phyloP scores from a whole-genome alignment of 2,797 vertebrate genomes.

The Macrochelys suwanniensis region DNA sequence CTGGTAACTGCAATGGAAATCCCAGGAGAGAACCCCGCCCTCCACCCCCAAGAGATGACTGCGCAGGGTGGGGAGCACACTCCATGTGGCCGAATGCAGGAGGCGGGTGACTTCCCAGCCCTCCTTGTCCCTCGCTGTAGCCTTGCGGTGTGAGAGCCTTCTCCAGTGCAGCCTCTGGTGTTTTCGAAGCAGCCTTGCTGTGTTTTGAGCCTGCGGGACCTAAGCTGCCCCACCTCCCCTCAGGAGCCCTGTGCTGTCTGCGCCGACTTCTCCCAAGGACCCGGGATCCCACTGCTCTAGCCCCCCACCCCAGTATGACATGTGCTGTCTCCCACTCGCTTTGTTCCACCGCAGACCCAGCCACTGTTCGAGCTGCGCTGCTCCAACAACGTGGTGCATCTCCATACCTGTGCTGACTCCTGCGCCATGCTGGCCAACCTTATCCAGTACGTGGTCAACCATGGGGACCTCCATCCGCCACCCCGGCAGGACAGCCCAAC shows the following conservation, averaged over 20 bases:
- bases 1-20: background rate
- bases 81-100: background rate
- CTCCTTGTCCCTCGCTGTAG: background rate
- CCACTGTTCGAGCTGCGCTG: constrained; percentile 94
- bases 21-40: background rate
- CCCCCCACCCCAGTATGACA: background rate
- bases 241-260: background rate
- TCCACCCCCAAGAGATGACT: background rate
- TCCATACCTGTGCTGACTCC: constrained; percentile 94
- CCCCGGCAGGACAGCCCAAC: constrained; percentile 89
- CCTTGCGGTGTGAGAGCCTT: background rate
- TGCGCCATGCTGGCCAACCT: constrained; percentile 91
- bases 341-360: constrained; percentile 73
- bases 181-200: background rate
- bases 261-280: background rate
- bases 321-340: rapidly evolving
- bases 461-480: constrained; percentile 91
- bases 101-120: background rate
- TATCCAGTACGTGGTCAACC: constrained; percentile 90
- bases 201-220: background rate
- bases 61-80: rapidly evolving
- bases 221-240: background rate
- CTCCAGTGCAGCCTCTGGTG: background rate
- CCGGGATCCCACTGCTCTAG: background rate
- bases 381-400: constrained; percentile 94